Percentiles rank a stretch among this genome's conserved stretches.
These are phyloP conservation scores for Hyla sarda DNA, from an alignment of 2,113 vertebrate genomes.

Conservation along the genomic window DNA sequence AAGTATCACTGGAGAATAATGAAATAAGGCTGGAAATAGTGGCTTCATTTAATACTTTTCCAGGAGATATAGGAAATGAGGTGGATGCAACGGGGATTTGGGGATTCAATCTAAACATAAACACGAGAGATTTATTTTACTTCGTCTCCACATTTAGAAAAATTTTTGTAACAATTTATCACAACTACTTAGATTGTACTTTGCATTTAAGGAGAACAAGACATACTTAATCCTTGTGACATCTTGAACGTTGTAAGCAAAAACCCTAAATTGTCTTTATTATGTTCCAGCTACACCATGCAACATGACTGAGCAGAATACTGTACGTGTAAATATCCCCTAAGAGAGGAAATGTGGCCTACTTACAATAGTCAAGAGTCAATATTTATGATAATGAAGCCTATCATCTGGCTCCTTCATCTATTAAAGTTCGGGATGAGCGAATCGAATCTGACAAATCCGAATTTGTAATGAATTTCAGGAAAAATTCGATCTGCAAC, in stretches of 20 bases:
- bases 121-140: conserved; percentile 58
- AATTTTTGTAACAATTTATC: conserved; percentile 59
- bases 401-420: too few species aligned
- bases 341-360: background rate
- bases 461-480: too few species aligned
- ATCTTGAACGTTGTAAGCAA: conserved; percentile 21
- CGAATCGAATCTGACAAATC: too few species aligned
- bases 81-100: conserved; percentile 48
- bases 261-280: conserved; percentile 38
- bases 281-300: background rate
- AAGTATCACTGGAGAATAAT: conserved; percentile 56
- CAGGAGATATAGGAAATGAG: conserved; percentile 30
- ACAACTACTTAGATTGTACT: conserved; percentile 58
- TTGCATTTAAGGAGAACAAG: conserved; percentile 58
- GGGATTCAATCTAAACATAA: conserved; percentile 60
- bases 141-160: conserved; percentile 55
- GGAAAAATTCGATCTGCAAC: too few species aligned
- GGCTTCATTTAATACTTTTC: conserved; percentile 42
- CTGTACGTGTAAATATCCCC: too few species aligned
- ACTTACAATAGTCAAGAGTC: background rate
- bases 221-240: conserved; percentile 56
- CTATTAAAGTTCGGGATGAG: too few species aligned
- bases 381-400: background rate
- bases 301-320: background rate
- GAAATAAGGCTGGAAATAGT: conserved; percentile 55